A percentile compares a stretch with the other conserved stretches of the same genome.
Conservation (phyloP, 2,797 vertebrate species). For the Trachurus trachurus region DNA sequence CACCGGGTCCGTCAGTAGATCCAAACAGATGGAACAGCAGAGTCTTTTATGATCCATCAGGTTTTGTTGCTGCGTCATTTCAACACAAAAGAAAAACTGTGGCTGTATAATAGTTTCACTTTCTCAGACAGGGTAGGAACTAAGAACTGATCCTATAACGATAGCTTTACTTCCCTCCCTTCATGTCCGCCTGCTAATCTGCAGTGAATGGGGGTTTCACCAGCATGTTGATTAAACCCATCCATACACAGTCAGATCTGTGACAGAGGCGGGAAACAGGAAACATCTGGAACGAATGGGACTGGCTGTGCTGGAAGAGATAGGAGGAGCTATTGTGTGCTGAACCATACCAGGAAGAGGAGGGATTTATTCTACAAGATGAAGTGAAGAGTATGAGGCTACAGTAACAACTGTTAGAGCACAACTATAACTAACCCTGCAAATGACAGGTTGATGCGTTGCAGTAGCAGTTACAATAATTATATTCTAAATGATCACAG, state of each 20-base stretch:
- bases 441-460: too few species aligned
- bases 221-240: background rate
- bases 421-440: too few species aligned
- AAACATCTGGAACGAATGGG: conserved; percentile 13
- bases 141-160: background rate
- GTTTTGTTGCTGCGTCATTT: conserved; percentile 38
- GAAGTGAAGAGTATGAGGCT: too few species aligned
- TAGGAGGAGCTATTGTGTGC: background rate
- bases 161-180: background rate
- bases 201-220: background rate
- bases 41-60: conserved; percentile 28
- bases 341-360: background rate
- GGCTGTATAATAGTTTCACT: conserved; percentile 33
- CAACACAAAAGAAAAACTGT: background rate
- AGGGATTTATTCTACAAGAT: conserved; percentile 5
- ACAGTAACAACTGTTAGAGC: too few species aligned
- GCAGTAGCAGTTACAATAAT: too few species aligned
- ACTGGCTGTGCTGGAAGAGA: conserved; percentile 3
- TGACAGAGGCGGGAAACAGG: background rate
- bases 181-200: conserved; percentile 2
- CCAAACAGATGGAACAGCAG: conserved; percentile 46
- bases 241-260: conserved; percentile 18
- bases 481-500: too few species aligned
- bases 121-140: background rate
- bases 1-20: conserved; percentile 28